Base-by-base conservation (phyloP, 2,113 vertebrate species). In the Dicaeum eximium region DNA sequence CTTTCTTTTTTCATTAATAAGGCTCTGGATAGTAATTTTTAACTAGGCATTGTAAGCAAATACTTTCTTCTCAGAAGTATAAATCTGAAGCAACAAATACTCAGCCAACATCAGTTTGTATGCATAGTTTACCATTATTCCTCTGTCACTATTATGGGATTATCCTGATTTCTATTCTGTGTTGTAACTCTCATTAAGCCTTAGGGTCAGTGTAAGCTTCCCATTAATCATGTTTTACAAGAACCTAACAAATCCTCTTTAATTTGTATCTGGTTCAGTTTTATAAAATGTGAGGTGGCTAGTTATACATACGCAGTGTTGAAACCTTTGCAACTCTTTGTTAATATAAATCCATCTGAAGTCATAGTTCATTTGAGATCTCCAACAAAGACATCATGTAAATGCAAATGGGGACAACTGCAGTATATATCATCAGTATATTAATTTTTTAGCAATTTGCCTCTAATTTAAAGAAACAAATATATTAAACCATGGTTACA, bases 131-230 rank as follows among this genome's bases (percentile, higher is more conserved):
- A 85, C 75, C 3, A 7, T 62, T 87, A 74, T 58, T 69, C 12
- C n/a, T 62, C 15, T 84, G 72, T 92, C 28, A 47, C 23, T 88
- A 37, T 79, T 88, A 65, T 8, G 56, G 53, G 24, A 89, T 53
- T 94, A 56, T 62, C 37, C 45, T 91, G 65, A 64, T 93, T 93
- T 94, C n/a, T 92, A 19, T 78, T 97, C 56, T 56, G 35, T 22
- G 27, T 56, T 75, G 51, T 91, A 61, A 75, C 28, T 88, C 66
- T 42, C 53, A 47, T 61, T 77, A 91, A 95, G 42, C 18, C 50
- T 87, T 93, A 69, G 42, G 71, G 62, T 96, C 30, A 82, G 27
- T 20, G 71, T 82, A 95, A 91, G 15, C 67, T 94, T 80, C 16
- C 30, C 35, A 83, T 58, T 96, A 92, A 89, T 71, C 58, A 84